Base-by-base conservation (phyloP, 2,888 invertebrate species). In the Tiliacea aurago region DNA sequence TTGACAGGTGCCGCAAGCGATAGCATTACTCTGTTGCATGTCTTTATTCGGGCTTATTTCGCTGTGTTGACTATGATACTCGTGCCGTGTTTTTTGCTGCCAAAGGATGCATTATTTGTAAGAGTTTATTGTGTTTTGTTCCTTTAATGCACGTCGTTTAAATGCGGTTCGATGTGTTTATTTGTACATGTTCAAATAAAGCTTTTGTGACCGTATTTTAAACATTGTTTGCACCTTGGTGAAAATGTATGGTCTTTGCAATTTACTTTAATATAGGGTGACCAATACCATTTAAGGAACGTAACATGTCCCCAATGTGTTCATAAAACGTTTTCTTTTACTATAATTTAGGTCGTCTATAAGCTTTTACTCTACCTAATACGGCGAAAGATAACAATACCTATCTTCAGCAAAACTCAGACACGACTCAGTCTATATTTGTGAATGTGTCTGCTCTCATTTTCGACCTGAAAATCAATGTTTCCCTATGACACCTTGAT, bases 1-100 rank as follows among this genome's bases (percentile, higher is more conserved):
- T 87, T 89, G 90, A 90, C 90, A 89, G 89, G 82, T 86, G 89
- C 91, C 91, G 76, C 84, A 72, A 86, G 89, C 89, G 64, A 76
- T 81, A 78, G 68, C 86, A 85, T 88, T 87, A 86, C 83, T 84
- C 68, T 73, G 81, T 73, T 83, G 77, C 88, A 90, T 86, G 90
- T 89, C 91, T 92, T 89, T 89, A 91, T 92, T 91, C 78, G 83
- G 85, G 41, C 70, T 77, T 78, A 76, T 81, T 81, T 76, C 63
- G 76, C 78, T 51, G 62, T 81, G 72, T 78, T 78, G 78, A 83
- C 86, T 82, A 84, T 86, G 73, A 70, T 68, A 78, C 78, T 62
- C 37, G 45, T 47, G 28, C 51, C 65, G 65, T 81, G 77, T 86
- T 86, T 87, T 84, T 80, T 80, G 56, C 74, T 78, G 47, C 59